Evolutionary conservation across 2,113 vertebrate genomes (phyloP).

Genomic region (Malurus cyaneus): DNA sequence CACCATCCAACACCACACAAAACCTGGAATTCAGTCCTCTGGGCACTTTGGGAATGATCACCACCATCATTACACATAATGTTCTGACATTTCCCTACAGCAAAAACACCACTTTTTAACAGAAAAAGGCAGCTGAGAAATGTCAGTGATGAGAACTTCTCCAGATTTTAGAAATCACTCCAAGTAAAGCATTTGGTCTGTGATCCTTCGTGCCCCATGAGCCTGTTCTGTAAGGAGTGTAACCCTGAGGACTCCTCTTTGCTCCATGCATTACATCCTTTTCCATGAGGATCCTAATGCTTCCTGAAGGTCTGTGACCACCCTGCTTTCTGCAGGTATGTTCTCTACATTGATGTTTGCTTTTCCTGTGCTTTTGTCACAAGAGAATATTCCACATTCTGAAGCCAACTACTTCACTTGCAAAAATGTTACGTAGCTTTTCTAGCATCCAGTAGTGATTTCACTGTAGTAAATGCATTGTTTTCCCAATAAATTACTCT

Average conservation of each 20-base stretch:
- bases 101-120: background rate
- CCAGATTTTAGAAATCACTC: background rate
- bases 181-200: background rate
- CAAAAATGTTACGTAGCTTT: background rate
- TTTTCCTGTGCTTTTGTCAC: background rate
- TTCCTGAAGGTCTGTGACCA: background rate
- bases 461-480: conserved; percentile 5
- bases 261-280: background rate
- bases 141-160: background rate
- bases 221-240: background rate
- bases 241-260: background rate
- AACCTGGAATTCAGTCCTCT: background rate
- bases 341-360: background rate
- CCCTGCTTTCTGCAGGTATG: background rate
- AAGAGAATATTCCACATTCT: background rate
- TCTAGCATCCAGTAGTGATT: background rate
- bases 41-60: background rate
- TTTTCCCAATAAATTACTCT: conserved; percentile 47
- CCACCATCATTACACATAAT: background rate
- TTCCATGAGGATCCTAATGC: background rate
- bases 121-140: background rate
- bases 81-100: background rate
- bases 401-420: background rate
- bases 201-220: background rate
- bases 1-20: background rate